phyloP scores from a whole-genome alignment of 2,113 vertebrate genomes.

The Podiceps cristatus region DNA sequence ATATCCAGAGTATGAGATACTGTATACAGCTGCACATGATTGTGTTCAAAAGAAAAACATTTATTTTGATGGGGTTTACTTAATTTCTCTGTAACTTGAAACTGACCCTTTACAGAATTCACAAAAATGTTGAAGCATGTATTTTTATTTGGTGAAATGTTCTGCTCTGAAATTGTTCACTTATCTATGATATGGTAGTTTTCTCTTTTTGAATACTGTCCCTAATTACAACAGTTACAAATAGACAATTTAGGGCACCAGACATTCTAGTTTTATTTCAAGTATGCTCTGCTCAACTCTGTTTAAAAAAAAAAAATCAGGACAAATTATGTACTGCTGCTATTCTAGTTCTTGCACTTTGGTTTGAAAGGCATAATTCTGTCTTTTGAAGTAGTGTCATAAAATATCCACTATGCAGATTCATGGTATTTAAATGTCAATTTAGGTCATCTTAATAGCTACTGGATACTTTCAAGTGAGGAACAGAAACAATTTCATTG shows the following conservation, averaged over 20 bases:
- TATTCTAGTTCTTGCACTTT: neutral
- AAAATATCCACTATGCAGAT: neutral
- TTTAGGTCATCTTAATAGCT: neutral
- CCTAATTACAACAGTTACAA: neutral
- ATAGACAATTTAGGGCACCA: neutral
- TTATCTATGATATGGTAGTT: neutral
- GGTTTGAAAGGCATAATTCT: neutral
- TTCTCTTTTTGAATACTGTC: neutral
- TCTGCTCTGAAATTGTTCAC: neutral
- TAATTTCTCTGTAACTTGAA: neutral
- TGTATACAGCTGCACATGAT: neutral
- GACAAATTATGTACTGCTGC: neutral
- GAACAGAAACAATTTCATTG: neutral
- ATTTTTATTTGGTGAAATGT: neutral
- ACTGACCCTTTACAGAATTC: neutral
- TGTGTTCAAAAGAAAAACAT: neutral
- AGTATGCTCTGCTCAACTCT: neutral
- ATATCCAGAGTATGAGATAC: neutral
- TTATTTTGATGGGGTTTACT: neutral
- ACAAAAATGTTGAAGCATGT: neutral
- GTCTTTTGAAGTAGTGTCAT: neutral
- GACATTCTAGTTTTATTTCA: neutral
- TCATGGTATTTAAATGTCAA: neutral
- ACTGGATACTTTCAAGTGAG: neutral
- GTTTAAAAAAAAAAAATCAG: neutral